Conservation (phyloP, 2,113 vertebrate species). For the Psammodynastes pulverulentus region DNA sequence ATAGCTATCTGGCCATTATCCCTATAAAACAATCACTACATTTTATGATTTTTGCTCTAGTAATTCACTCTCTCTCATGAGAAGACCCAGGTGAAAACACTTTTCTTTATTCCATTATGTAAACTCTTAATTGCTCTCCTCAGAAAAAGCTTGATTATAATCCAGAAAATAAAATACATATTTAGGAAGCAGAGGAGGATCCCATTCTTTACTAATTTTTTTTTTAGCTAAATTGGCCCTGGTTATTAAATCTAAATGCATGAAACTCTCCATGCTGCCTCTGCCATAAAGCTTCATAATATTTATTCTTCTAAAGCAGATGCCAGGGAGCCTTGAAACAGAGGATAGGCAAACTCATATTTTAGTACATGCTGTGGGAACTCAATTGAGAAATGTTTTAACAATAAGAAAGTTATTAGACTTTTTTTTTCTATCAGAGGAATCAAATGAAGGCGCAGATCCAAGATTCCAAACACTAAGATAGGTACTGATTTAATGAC, state of each 20-base stretch:
- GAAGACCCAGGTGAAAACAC: background rate
- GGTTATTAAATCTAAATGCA: background rate
- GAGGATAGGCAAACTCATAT: conserved; percentile 35
- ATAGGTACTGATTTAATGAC: conserved; percentile 13
- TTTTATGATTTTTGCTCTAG: background rate
- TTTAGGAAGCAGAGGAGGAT: conserved; percentile 4
- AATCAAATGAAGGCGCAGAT: conserved; percentile 19
- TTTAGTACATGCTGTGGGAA: conserved; percentile 41
- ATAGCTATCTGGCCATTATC: background rate
- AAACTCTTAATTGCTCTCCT: background rate
- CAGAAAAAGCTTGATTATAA: background rate
- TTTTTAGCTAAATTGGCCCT: background rate
- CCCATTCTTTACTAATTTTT: background rate
- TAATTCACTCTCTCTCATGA: background rate
- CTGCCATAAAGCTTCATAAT: conserved; percentile 33
- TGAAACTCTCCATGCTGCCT: conserved; percentile 13
- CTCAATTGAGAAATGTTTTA: conserved; percentile 25
- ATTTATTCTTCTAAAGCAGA: conserved; percentile 1
- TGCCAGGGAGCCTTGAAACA: conserved; percentile 1
- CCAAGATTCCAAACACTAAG: background rate
- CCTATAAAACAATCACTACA: background rate
- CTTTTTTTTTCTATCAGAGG: conserved; percentile 8
- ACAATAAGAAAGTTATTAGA: conserved; percentile 41
- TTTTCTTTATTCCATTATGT: background rate
- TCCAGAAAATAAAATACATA: background rate